A percentile compares a stretch with the other conserved stretches of the same genome.
These are phyloP conservation scores for Drosophila villosipedis DNA, from an alignment of 2,888 invertebrate genomes.

Conservation along the genomic window DNA sequence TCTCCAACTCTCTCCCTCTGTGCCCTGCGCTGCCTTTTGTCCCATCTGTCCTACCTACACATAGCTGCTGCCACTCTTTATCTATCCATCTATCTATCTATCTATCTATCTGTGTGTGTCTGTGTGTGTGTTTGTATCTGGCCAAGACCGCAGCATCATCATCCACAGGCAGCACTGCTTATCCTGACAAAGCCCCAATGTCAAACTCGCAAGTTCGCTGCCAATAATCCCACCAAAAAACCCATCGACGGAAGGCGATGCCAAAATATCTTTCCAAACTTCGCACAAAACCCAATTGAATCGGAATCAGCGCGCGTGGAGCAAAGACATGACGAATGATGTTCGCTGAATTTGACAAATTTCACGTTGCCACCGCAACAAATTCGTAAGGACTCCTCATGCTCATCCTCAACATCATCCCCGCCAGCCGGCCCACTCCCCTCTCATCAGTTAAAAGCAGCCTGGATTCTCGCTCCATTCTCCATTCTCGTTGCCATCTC, in stretches of 20 bases:
- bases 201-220: slow-evolving; percentile 49
- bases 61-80: not conserved
- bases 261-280: slow-evolving; percentile 17
- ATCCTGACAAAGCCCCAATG: slow-evolving; percentile 44
- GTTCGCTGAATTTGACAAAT: slow-evolving; percentile 69
- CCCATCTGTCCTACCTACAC: not conserved
- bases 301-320: slow-evolving; percentile 38
- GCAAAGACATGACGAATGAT: slow-evolving; percentile 67
- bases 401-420: not conserved
- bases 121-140: not conserved
- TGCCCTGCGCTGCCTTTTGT: not conserved
- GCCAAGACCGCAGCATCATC: slow-evolving; percentile 39
- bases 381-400: slow-evolving; percentile 9
- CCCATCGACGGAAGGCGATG: not conserved
- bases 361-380: slow-evolving; percentile 48
- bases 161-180: slow-evolving; percentile 29
- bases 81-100: slow-evolving; percentile 9
- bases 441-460: slow-evolving; percentile 14
- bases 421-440: too few relatives aligned
- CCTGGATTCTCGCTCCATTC: slow-evolving; percentile 16
- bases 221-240: slow-evolving; percentile 48
- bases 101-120: not conserved
- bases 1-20: not conserved
- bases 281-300: slow-evolving; percentile 44
- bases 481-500: slow-evolving; percentile 19